phyloP scores from a whole-genome alignment of 2,888 invertebrate species.

The Iselma pallidipennis region DNA sequence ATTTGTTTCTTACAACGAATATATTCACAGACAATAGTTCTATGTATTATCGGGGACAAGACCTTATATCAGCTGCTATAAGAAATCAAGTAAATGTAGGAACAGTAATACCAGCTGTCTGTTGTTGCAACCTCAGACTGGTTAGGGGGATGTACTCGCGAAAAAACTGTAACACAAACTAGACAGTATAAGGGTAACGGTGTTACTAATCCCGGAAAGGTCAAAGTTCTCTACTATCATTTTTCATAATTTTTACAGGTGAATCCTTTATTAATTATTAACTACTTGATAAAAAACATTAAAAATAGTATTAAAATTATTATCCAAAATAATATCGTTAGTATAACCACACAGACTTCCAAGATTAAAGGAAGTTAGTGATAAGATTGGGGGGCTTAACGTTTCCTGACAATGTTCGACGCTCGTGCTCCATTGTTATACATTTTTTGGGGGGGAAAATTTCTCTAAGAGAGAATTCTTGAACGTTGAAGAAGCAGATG shows the following conservation, averaged over 20 bases:
- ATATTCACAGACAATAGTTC: conserved; percentile 21
- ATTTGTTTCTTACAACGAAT: conserved; percentile 25
- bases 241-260: background rate
- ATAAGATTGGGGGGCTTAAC: conserved; percentile 24
- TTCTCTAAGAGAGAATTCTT: conserved; percentile 31
- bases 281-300: too few relatives aligned
- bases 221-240: background rate
- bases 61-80: conserved; percentile 25
- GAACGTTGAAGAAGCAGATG: conserved; percentile 38
- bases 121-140: conserved; percentile 25
- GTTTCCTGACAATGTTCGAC: background rate
- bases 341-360: too few relatives aligned
- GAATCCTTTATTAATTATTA: too few relatives aligned
- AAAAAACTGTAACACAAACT: conserved; percentile 25
- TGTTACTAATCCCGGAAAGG: background rate
- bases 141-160: conserved; percentile 27
- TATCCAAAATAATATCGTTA: background rate
- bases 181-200: conserved; percentile 19
- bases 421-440: conserved; percentile 38
- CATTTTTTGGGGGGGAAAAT: conserved; percentile 16
- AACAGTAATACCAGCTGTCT: conserved; percentile 25
- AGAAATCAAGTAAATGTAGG: conserved; percentile 22
- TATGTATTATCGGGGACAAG: conserved; percentile 23
- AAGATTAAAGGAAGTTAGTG: conserved; percentile 26
- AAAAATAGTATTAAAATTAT: too few relatives aligned